A percentile compares a stretch with the other conserved stretches of the same genome.
Conservation (phyloP, 2,797 vertebrate species). For the Poeciliopsis turneri region DNA sequence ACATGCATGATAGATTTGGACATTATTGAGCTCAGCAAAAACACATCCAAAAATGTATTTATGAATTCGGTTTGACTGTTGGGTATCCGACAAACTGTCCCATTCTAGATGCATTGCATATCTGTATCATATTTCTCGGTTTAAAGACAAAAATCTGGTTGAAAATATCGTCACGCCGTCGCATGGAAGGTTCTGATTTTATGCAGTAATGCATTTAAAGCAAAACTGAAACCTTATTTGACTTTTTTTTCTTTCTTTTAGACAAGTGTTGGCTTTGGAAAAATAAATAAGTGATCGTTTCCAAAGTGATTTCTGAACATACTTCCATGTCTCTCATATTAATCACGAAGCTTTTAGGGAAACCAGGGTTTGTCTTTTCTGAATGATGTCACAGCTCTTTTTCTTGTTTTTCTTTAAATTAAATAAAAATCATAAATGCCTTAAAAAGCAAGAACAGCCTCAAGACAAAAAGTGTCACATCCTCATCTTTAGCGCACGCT, state of each 20-base stretch:
- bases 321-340: background rate
- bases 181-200: background rate
- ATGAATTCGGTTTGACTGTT: background rate
- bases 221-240: background rate
- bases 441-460: background rate
- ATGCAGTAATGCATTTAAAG: background rate
- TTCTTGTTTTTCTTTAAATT: background rate
- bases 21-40: background rate
- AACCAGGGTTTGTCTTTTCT: background rate
- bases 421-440: background rate
- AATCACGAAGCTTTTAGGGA: background rate
- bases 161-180: background rate
- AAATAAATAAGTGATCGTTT: background rate
- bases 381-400: background rate
- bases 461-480: background rate
- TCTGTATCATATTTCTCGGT: background rate
- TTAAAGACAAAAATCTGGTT: background rate
- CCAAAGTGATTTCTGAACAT: background rate
- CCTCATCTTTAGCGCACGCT: slow-evolving; percentile 8
- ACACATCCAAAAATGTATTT: slow-evolving; percentile 2
- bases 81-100: background rate
- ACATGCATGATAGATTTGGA: slow-evolving; percentile 7
- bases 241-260: background rate
- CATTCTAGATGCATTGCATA: no score
- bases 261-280: background rate